Evolutionary conservation across 1,140 invertebrate species (phyloP).

Genomic region (Drosophila sturtevanti): DNA sequence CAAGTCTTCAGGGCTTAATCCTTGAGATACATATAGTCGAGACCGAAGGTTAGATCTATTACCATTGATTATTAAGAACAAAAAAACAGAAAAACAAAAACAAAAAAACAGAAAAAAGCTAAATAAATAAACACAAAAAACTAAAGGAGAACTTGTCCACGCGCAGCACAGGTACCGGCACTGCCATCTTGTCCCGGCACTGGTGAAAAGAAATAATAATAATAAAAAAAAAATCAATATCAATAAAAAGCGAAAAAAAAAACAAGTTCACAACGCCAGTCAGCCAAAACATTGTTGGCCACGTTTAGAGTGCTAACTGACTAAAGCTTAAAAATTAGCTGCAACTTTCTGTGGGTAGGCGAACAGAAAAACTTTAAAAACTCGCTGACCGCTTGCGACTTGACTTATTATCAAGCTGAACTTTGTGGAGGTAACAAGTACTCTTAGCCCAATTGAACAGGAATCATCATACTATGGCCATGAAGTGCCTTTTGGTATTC

Average conservation of each 20-base stretch:
- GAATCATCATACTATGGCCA: slow-evolving; percentile 34
- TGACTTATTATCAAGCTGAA: slow-evolving; percentile 71
- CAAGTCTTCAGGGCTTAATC: slow-evolving; percentile 21
- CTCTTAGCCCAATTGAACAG: slow-evolving; percentile 20
- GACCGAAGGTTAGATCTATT: slow-evolving; percentile 54
- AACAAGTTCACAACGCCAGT: slow-evolving; percentile 23
- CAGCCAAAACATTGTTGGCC: slow-evolving; percentile 16
- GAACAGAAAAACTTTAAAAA: slow-evolving; percentile 59
- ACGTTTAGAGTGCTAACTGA: slow-evolving; percentile 63
- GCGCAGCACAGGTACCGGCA: neutral
- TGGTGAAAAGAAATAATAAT: slow-evolving; percentile 25
- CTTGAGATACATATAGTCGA: slow-evolving; percentile 40
- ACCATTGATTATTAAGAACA: slow-evolving; percentile 43
- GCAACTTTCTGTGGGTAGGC: slow-evolving; percentile 39
- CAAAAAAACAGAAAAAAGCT: slow-evolving; percentile 15
- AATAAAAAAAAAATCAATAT: too few species aligned
- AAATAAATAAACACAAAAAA: slow-evolving; percentile 22
- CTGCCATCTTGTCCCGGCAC: slow-evolving; percentile 25
- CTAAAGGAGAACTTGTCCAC: slow-evolving; percentile 20
- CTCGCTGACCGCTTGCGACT: slow-evolving; percentile 40
- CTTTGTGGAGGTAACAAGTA: slow-evolving; percentile 56
- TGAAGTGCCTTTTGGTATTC: slow-evolving; percentile 69
- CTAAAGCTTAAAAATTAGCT: slow-evolving; percentile 56
- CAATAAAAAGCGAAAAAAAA: neutral
- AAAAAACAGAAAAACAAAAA: slow-evolving; percentile 18